Evolutionary conservation across 2,888 invertebrate genomes (phyloP), one percentile per base, ranked within the genome.

Genomic region (Melanophora roralis): DNA sequence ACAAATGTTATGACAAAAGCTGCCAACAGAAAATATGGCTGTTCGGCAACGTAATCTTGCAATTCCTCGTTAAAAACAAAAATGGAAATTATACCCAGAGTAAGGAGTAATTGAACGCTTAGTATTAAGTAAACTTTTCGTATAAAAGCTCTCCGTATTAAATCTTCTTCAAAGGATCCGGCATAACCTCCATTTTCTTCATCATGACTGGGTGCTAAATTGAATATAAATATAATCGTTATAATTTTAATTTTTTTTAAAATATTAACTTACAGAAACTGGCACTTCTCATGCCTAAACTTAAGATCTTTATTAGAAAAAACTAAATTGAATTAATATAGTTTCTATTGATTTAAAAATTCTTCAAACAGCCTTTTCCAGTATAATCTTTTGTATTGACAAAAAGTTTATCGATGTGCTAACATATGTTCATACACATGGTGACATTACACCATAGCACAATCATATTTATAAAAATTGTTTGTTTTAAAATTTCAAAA

Each of bases 21-120:
- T 0, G 93, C 88, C 91, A 92, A 93, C 91, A 94, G 92, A 57
- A 95, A 85, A 84, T 90, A 92, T 0, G 88, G 84, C 84, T 94
- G 92, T 0, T 38, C 8, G 0, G 68, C 82, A 0, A 94, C 93
- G 90, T 92, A 96, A 0, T 82, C 0, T 83, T 91, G 91, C 1
- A 94, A 93, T 0, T 91, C 91, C 27, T 87, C 57, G 86, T 94
- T 93, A 87, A 92, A 94, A 32, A 93, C 87, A 88, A 97, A 95
- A 78, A 95, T 88, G 0, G 93, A 90, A 79, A 97, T 94, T 88
- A 97, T 93, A 0, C 90, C 91, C 81, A 94, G 89, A 0, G 97
- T 95, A 57, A 97, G 91, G 1, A 93, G 85, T 59, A 98, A 91
- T 89, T 98, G 97, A 23, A 93, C 43, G 45, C 53, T 62, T 6